A percentile compares a stretch with the other conserved stretches of the same genome.
Conservation (phyloP, 2,888 invertebrate genomes). For the Eupeodes luniger region DNA sequence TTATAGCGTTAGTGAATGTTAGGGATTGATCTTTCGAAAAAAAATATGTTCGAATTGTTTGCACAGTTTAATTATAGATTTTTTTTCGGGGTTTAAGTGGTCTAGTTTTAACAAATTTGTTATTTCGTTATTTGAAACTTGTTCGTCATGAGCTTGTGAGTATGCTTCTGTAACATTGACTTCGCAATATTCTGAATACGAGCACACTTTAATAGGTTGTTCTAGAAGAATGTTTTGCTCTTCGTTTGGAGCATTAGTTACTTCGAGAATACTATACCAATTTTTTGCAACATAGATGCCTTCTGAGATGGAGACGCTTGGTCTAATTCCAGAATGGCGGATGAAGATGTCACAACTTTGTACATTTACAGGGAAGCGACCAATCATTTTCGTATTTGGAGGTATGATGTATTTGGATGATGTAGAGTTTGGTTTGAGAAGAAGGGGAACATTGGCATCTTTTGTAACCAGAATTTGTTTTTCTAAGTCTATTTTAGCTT, state of each 20-base stretch:
- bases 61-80: too few relatives aligned
- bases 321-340: slow-evolving; percentile 15
- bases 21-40: too few relatives aligned
- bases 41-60: too few relatives aligned
- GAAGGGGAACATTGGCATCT: slow-evolving; percentile 15
- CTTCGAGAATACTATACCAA: slow-evolving; percentile 40
- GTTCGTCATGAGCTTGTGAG: background rate
- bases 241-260: background rate
- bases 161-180: too few relatives aligned
- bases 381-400: too few relatives aligned
- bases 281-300: slow-evolving; percentile 37
- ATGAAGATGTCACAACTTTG: slow-evolving; percentile 21
- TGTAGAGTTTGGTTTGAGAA: too few relatives aligned
- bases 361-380: slow-evolving; percentile 8
- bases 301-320: slow-evolving; percentile 19
- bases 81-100: background rate
- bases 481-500: slow-evolving; percentile 14
- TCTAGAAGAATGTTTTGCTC: background rate
- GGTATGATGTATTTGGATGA: too few relatives aligned
- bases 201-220: too few relatives aligned
- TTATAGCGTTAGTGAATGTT: background rate
- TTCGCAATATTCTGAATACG: too few relatives aligned
- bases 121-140: background rate
- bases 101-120: background rate
- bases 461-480: slow-evolving; percentile 1